Percentiles rank a stretch among this genome's conserved stretches.
Evolutionary conservation across 2,797 vertebrate species (phyloP).

Genomic region (Crotalus adamanteus): DNA sequence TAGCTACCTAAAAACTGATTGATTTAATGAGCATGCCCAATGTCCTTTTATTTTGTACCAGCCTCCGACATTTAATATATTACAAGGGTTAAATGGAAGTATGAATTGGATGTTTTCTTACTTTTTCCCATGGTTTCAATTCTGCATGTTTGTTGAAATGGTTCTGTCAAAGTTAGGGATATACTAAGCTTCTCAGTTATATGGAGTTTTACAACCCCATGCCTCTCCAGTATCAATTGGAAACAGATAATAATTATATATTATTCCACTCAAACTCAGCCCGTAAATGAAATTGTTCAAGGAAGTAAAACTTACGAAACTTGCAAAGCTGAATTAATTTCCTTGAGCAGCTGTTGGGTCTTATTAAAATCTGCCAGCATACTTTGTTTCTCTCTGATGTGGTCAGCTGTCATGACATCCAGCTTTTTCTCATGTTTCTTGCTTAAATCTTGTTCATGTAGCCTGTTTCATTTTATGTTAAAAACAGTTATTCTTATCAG

Average conservation of each 20-base stretch:
- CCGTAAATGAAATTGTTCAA: conserved; percentile 62
- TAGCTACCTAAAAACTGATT: neutral
- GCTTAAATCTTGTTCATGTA: conserved; percentile 93
- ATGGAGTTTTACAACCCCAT: conserved; percentile 15
- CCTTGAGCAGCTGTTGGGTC: conserved; percentile 96
- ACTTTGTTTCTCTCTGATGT: conserved; percentile 94
- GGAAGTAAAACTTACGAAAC: conserved; percentile 85
- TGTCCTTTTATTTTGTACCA: neutral
- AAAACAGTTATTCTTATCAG: conserved; percentile 73
- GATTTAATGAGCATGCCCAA: neutral
- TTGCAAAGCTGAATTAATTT: conserved; percentile 98
- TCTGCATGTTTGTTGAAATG: neutral
- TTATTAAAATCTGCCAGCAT: conserved; percentile 99
- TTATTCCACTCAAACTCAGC: conserved; percentile 51
- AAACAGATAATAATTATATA: conserved; percentile 30
- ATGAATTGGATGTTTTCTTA: neutral
- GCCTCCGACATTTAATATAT: neutral
- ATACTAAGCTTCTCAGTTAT: neutral
- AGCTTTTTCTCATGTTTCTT: conserved; percentile 94
- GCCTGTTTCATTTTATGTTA: conserved; percentile 83
- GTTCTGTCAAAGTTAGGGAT: neutral
- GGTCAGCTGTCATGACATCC: conserved; percentile 83
- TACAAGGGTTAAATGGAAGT: neutral
- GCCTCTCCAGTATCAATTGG: conserved; percentile 36
- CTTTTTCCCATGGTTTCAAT: neutral